Evolutionary conservation across 2,797 vertebrate species (phyloP).

Genomic region (Coccyzus lansbergi): DNA sequence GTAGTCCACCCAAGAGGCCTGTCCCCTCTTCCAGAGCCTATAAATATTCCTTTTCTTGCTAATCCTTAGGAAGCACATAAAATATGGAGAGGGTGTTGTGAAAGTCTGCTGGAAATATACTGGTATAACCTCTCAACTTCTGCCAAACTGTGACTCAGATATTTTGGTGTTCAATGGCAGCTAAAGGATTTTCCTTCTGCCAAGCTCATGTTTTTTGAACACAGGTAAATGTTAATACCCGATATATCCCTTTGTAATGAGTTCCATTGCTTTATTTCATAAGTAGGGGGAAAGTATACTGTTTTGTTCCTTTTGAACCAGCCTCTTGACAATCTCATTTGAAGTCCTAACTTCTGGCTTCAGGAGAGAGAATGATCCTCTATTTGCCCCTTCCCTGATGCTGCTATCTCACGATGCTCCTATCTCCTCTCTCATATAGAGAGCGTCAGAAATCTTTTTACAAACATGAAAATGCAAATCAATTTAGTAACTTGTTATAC

Average conservation of each 20-base stretch:
- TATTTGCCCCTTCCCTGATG: not conserved
- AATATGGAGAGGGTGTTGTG: not conserved
- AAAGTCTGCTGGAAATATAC: not conserved
- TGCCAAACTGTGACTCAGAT: not conserved
- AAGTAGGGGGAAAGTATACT: not conserved
- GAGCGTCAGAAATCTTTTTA: not conserved
- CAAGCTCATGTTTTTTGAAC: not conserved
- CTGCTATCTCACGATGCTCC: slow-evolving; percentile 8
- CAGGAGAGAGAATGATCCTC: not conserved
- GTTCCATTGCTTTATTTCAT: not conserved
- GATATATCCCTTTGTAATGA: not conserved
- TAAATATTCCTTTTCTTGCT: too few species aligned
- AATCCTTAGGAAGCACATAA: not conserved
- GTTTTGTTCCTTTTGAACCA: not conserved
- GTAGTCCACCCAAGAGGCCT: too few species aligned
- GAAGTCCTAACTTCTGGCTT: not conserved
- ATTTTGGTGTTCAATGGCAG: not conserved
- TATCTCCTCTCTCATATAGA: not conserved
- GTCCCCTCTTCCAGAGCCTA: too few species aligned
- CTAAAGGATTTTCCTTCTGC: not conserved
- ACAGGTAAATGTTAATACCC: not conserved
- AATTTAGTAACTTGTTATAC: not conserved
- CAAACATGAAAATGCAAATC: not conserved
- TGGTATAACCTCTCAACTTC: not conserved
- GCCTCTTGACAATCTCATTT: not conserved